Conservation (phyloP, 2,888 invertebrate species). For the Cerastis rubricosa region DNA sequence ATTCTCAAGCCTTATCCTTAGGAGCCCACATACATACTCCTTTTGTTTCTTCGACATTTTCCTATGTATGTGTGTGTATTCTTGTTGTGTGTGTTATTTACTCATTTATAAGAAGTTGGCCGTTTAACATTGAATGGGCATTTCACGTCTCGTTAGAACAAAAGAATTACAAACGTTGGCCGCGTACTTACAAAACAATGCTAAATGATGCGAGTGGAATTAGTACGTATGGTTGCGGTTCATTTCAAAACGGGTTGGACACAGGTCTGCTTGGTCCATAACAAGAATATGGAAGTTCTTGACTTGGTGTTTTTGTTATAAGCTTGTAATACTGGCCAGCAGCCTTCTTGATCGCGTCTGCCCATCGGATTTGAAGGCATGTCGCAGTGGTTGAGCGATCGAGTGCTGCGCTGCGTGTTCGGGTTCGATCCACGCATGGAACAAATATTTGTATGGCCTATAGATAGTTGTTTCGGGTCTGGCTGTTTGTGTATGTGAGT, state of each 20-base stretch:
- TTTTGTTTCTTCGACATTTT: slow-evolving; percentile 24
- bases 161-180: slow-evolving; percentile 73
- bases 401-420: no score
- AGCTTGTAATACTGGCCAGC: no score
- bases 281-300: no score
- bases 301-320: no score
- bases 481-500: no score
- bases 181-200: slow-evolving; percentile 64
- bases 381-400: no score
- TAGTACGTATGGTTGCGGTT: slow-evolving; percentile 49
- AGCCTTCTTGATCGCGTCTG: no score
- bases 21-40: not conserved
- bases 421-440: no score
- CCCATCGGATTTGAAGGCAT: no score
- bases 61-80: not conserved
- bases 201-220: slow-evolving; percentile 66
- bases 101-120: slow-evolving; percentile 66
- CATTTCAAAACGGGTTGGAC: slow-evolving; percentile 34
- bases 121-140: slow-evolving; percentile 84
- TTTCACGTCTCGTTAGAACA: slow-evolving; percentile 80
- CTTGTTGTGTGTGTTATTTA: slow-evolving; percentile 42
- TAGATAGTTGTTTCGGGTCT: no score
- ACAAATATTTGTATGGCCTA: no score
- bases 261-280: not conserved
- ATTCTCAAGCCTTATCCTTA: slow-evolving; percentile 10